phyloP scores from a whole-genome alignment of 2,797 vertebrate genomes.

The Arnoldichthys spilopterus region DNA sequence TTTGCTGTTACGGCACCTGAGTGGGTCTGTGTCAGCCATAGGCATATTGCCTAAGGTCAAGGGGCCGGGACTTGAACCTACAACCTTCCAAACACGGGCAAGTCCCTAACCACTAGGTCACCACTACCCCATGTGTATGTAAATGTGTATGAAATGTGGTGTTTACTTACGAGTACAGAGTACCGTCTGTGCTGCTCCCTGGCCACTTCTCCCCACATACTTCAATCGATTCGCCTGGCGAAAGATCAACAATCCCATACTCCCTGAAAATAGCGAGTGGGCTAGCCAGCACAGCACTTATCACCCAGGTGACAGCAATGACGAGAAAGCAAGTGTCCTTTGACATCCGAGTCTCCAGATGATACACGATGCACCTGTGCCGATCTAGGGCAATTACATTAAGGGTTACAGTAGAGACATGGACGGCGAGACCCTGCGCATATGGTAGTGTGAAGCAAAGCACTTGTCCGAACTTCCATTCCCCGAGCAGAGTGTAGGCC shows the following conservation, averaged over 20 bases:
- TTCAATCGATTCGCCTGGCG: slow-evolving; percentile 84
- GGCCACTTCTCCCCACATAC: slow-evolving; percentile 94
- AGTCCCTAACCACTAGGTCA: no score
- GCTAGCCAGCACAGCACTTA: slow-evolving; percentile 90
- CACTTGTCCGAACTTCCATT: slow-evolving; percentile 86
- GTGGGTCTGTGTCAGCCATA: no score
- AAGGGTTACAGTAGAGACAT: slow-evolving; percentile 93
- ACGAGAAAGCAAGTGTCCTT: slow-evolving; percentile 86
- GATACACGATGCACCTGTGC: slow-evolving; percentile 91
- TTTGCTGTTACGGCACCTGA: no score
- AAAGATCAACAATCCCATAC: slow-evolving; percentile 84
- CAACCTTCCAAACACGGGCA: no score
- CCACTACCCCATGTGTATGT: no score
- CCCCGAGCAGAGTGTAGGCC: slow-evolving; percentile 86
- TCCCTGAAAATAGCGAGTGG: slow-evolving; percentile 95
- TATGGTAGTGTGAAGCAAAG: slow-evolving; percentile 90
- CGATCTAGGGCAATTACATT: slow-evolving; percentile 94
- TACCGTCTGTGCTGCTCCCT: slow-evolving; percentile 83
- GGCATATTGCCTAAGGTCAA: no score
- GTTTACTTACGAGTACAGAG: slow-evolving; percentile 77
- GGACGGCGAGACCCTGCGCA: slow-evolving; percentile 90
- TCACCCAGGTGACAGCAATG: slow-evolving; percentile 87
- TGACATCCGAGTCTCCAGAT: slow-evolving; percentile 92
- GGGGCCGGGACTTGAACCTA: no score
- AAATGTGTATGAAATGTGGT: neutral